Base-by-base conservation (phyloP, 2,113 vertebrate species). In the Phalacrocorax pelagicus region DNA sequence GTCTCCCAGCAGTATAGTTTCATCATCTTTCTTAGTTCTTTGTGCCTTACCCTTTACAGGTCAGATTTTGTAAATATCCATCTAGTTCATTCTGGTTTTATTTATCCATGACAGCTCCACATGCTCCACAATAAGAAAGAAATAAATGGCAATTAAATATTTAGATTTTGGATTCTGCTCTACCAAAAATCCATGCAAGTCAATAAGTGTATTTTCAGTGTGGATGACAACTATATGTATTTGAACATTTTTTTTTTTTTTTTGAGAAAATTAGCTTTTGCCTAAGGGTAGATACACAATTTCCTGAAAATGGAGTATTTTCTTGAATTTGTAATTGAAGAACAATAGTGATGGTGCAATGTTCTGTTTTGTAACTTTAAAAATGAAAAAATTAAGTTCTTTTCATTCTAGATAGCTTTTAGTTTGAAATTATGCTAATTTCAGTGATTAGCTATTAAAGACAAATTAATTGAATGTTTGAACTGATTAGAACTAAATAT, bases 41-140 rank as follows among this genome's bases (percentile, higher is more conserved):
- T 79, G 20, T 80, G 40, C 4, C 30, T 72, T 57, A 77, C 7
- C 30, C 34, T 77, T 88, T 61, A 93, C 46, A 90, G 29, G 62
- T 83, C 75, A 97, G 54, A 66, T 30, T 86, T 73, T 88, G 92
- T 32, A 90, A 44, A 59, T 44, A 18, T 30, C 30, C 23, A 34
- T 21, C 7, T 89, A 44, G 23, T 75, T 79, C 10, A 67, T 84
- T 89, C 5, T 34, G 10, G 12, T 72, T 87, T 70, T 11, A 36
- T 79, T 81, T 89, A 55, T 30, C 38, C 12, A 63, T 42, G 57
- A 55, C 20, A 89, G 6, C 2, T 87, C 34, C 36, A 59, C 8
- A 42, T 55, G 10, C 4, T 70, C 12, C n/a, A 30, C 42, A 59
- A 24, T 16, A 12, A 81, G n/a, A 78, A 86, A 88, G 24, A 84